Conservation (phyloP, 2,888 invertebrate species). For the Lasiommata megera region DNA sequence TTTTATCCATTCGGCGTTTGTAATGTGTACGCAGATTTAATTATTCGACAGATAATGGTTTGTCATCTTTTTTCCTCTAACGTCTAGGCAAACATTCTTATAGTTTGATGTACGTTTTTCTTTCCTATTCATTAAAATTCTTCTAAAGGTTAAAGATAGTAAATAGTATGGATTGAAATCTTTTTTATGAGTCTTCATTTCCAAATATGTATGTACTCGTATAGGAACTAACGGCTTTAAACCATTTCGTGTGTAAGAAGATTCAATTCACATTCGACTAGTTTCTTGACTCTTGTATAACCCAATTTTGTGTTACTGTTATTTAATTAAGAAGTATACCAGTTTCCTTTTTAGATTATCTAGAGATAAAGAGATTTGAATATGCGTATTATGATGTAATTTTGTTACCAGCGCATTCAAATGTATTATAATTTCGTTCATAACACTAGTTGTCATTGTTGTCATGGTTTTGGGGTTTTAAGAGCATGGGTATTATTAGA, state of each 20-base stretch:
- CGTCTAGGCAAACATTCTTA: too few species aligned
- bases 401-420: not conserved
- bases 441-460: not conserved
- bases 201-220: too few species aligned
- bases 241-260: conserved; percentile 7
- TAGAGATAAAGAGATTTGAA: conserved; percentile 4
- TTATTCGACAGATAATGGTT: not conserved
- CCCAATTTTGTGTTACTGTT: conserved; percentile 17
- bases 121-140: not conserved
- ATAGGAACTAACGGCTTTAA: conserved; percentile 1
- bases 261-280: conserved; percentile 13
- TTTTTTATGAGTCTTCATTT: not conserved
- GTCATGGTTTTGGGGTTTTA: not conserved
- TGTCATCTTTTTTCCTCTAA: too few species aligned
- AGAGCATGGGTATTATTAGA: not conserved
- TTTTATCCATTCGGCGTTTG: not conserved
- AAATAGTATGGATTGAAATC: not conserved
- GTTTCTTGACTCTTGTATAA: conserved; percentile 11
- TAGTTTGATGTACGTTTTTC: too few species aligned
- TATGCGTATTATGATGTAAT: conserved; percentile 14
- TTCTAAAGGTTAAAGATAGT: too few species aligned
- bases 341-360: conserved; percentile 20
- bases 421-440: conserved; percentile 7
- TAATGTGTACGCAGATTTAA: not conserved
- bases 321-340: conserved; percentile 18